Conservation (phyloP, 2,797 vertebrate genomes). For the Karalla daura region DNA sequence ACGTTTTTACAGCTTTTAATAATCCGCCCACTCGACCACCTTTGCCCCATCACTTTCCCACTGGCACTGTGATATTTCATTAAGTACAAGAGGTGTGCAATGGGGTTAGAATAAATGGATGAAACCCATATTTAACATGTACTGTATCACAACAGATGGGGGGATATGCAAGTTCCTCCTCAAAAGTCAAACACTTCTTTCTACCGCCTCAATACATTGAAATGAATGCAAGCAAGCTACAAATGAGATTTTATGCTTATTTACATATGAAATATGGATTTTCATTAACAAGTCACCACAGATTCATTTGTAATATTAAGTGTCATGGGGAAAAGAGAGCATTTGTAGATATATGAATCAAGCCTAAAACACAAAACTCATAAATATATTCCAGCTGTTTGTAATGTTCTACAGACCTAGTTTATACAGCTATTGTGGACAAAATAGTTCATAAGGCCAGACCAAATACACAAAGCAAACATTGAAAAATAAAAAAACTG, state of each 20-base stretch:
- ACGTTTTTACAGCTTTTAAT: slow-evolving; percentile 36
- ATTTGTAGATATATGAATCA: neutral
- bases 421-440: neutral
- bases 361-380: neutral
- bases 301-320: slow-evolving; percentile 14
- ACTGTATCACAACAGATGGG: too few species aligned
- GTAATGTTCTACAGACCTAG: neutral
- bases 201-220: too few species aligned
- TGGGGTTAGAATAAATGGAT: slow-evolving; percentile 5
- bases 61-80: slow-evolving; percentile 13
- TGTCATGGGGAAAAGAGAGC: slow-evolving; percentile 16
- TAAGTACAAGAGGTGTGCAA: neutral
- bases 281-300: neutral
- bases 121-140: slow-evolving; percentile 11
- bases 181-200: too few species aligned
- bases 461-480: neutral
- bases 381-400: slow-evolving; percentile 1
- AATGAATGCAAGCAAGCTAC: slow-evolving; percentile 4
- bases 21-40: slow-evolving; percentile 36
- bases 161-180: too few species aligned
- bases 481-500: slow-evolving; percentile 1
- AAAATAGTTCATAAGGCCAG: neutral
- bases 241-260: slow-evolving; percentile 10
- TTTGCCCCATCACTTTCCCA: slow-evolving; percentile 36
- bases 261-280: slow-evolving; percentile 21